Evolutionary conservation across 1,140 invertebrate genomes (phyloP), one percentile per base, ranked within the genome.

Genomic region (Lasioglossum albipes): DNA sequence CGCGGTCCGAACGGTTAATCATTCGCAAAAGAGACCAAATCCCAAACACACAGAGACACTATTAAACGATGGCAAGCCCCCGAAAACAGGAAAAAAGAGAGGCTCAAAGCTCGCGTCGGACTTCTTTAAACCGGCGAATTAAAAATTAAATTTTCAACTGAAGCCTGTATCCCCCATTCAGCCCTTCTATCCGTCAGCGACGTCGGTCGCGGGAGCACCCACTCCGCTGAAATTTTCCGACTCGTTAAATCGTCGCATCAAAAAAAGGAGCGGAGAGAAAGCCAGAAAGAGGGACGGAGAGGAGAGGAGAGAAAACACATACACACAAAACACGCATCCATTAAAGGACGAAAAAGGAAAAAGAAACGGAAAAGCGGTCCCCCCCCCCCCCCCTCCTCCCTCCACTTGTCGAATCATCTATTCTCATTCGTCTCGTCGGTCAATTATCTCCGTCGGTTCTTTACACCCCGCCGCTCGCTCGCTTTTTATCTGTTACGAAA

Each of bases 401-500:
- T n/a, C n/a, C n/a, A 79, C 66, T 74, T 74, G 77, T 66, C 77
- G 77, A 73, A 74, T 79, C 77, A 79, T 79, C 77, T 79, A 79
- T 79, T 74, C 77, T 62, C 77, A 74, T 79, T 79, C 77, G 77
- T 49, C 73, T 79, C 70, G 66, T 66, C 62, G 70, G 54, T 79
- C 70, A 79, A 79, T 79, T 79, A 79, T 79, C 77, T 79, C 69
- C 59, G 62, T 22, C 62, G 49, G 42, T 79, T 67, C 57, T 66
- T 41, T 52, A 74, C 70, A 62, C 71, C 77, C 65, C 71, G 75
- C 67, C 77, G 36, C 45, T 49, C n/a, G n/a, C 54, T 79, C 77
- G 41, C 61, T 79, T 79, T 79, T 79, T 79, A 79, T 79, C 77
- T 79, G 77, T 79, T 79, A 79, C 77, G 77, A 79, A 79, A 79